Evolutionary conservation across 2,113 vertebrate species (phyloP).

Genomic region (Tapirus terrestris): DNA sequence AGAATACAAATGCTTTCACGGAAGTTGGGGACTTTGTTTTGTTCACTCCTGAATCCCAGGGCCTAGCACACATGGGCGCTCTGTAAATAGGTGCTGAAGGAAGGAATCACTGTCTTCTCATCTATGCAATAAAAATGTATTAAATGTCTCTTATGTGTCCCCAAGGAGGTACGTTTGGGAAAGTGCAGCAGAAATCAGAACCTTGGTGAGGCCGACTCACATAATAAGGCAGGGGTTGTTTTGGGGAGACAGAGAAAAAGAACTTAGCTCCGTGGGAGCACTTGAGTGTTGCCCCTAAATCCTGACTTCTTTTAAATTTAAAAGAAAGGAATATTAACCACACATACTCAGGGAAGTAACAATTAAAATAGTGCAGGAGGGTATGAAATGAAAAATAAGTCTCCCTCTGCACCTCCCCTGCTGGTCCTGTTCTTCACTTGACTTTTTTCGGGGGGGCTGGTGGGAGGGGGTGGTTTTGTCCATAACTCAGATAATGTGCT

Average conservation of each 20-base stretch:
- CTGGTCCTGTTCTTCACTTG: neutral
- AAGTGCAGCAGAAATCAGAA: neutral
- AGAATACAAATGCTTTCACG: neutral
- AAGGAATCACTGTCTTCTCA: neutral
- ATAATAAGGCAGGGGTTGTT: neutral
- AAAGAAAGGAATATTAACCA: neutral
- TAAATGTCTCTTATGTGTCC: neutral
- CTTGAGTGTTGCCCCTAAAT: neutral
- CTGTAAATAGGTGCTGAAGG: neutral
- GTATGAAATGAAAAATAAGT: too few species aligned
- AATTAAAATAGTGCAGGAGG: neutral
- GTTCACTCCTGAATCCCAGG: neutral
- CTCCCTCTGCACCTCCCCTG: neutral
- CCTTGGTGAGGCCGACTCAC: neutral
- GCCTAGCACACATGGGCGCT: neutral
- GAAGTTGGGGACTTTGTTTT: neutral
- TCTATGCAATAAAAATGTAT: neutral
- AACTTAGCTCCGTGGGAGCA: neutral
- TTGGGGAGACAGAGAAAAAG: neutral
- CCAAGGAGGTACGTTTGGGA: neutral
- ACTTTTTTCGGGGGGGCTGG: neutral
- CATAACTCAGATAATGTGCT: slow-evolving; percentile 5
- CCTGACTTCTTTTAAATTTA: neutral
- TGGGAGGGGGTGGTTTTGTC: neutral
- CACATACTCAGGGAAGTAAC: neutral